These are phyloP conservation scores for Philopotamus ludificatus DNA, from an alignment of 1,140 invertebrate genomes.

Conservation along the genomic window DNA sequence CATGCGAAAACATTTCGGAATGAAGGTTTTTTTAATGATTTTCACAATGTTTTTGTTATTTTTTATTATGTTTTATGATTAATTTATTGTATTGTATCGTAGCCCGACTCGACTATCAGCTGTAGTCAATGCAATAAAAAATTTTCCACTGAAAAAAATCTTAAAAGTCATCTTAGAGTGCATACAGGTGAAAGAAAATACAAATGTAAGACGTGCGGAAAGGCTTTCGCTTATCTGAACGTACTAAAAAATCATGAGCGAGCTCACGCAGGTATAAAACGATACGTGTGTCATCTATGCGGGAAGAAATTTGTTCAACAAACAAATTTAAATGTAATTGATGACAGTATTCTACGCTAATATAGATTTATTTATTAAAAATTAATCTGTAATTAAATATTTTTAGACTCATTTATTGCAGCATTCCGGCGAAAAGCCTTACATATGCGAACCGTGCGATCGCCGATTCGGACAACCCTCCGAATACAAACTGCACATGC, in stretches of 20 bases:
- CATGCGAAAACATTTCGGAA: conserved; percentile 41
- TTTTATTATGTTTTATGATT: neutral
- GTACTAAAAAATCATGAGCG: conserved; percentile 55
- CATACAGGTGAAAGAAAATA: conserved; percentile 80
- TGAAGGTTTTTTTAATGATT: conserved; percentile 26
- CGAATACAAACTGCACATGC: conserved; percentile 36
- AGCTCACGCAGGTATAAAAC: conserved; percentile 45
- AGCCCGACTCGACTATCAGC: conserved; percentile 43
- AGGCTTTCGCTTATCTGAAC: conserved; percentile 62
- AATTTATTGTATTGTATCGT: conserved; percentile 2
- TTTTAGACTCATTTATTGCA: conserved; percentile 36
- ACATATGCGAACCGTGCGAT: conserved; percentile 31
- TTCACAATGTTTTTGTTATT: neutral
- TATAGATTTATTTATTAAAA: neutral
- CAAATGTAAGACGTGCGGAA: conserved; percentile 74
- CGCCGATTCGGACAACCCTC: conserved; percentile 33
- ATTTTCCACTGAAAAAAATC: conserved; percentile 49
- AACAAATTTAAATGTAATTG: conserved; percentile 37
- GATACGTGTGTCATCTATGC: conserved; percentile 61
- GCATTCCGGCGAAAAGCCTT: conserved; percentile 39
- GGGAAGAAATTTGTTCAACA: conserved; percentile 47
- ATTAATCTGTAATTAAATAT: too few relatives aligned
- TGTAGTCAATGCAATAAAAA: conserved; percentile 53
- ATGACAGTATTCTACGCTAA: too few relatives aligned
- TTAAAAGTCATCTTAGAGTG: conserved; percentile 69